Evolutionary conservation across 2,888 invertebrate genomes (phyloP), one percentile per base, ranked within the genome.

Genomic region (Stenolophus ochropezus): DNA sequence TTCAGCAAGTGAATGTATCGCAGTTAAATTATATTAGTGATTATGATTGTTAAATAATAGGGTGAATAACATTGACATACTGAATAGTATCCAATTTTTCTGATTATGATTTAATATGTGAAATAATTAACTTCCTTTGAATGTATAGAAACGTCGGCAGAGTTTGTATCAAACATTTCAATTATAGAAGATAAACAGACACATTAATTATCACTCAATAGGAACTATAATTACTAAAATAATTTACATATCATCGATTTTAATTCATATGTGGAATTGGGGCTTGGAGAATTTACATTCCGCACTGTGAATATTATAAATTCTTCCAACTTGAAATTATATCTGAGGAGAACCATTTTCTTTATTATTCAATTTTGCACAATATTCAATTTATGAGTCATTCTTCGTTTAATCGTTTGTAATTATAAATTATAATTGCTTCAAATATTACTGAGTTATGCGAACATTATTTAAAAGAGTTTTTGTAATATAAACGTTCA

Each of bases 171-270:
- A 27, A 69, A 33, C 65, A 69, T 33, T 69, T 33, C 65, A 69
- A 69, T 69, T 69, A 69, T 25, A 69, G 18, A 69, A 69, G 33
- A 18, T 33, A 69, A 69, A 69, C 16, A 69, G 23, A 61, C 25
- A 25, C 25, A 61, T 23, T 61, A 23, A 61, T 61, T 61, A 61
- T 25, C 11, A 4, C 25, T 14, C 25, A 61, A n/a, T 61, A 61
- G 61, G 21, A 21, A 23, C n/a, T 61, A 23, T 61, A 61, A 23
- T 25, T 61, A 25, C 23, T 23, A 25, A 61, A 61, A n/a, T 61
- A 61, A 61, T 61, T 61, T 23, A 25, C 23, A n/a, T n/a, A 61
- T 14, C 25, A 61, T 23, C n/a, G 61, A 23, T 25, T 61, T 61
- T 23, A 4, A 25, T 14, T 42, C 33, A 42, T 11, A 42, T 42